A percentile compares a stretch with the other conserved stretches of the same genome.
These are phyloP conservation scores for Quadroppia sp. DNA, from an alignment of 2,888 invertebrate species.

Conservation along the genomic window DNA sequence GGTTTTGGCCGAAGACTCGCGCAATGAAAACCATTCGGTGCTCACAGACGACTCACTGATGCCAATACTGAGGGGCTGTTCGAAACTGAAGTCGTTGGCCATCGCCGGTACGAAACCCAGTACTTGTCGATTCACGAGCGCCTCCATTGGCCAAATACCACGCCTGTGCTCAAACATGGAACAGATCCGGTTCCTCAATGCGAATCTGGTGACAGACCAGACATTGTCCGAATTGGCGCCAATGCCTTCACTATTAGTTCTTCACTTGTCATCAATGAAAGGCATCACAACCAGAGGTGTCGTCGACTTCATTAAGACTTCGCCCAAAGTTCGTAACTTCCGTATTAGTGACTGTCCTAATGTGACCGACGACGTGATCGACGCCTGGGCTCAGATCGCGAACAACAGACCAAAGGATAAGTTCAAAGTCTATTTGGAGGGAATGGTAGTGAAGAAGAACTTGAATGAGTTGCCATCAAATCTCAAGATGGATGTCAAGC, in stretches of 20 bases:
- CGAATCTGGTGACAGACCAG: neutral
- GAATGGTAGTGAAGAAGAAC: neutral
- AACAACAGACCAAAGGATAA: neutral
- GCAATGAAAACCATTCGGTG: constrained; percentile 1
- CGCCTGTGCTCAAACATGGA: neutral
- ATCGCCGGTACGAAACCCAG: constrained; percentile 25
- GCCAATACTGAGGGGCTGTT: neutral
- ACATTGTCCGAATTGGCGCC: neutral
- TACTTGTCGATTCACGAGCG: constrained; percentile 7
- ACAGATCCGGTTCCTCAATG: constrained; percentile 22
- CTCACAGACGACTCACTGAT: constrained; percentile 29
- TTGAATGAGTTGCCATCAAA: constrained; percentile 3
- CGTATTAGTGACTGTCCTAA: constrained; percentile 8
- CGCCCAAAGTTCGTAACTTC: neutral
- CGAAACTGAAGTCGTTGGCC: neutral
- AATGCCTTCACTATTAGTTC: constrained; percentile 1
- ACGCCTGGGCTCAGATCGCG: constrained; percentile 4
- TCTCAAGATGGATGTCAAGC: constrained; percentile 3
- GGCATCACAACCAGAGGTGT: neutral
- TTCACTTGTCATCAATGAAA: constrained; percentile 23
- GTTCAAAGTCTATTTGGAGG: constrained; percentile 15
- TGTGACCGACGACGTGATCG: constrained; percentile 13
- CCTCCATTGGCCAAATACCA: constrained; percentile 1
- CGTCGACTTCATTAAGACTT: neutral
- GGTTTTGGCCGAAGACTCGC: constrained; percentile 32